Percentiles rank a stretch among this genome's conserved stretches.
These are phyloP conservation scores for Sebastes minor DNA, from an alignment of 2,797 vertebrate species.

Conservation along the genomic window DNA sequence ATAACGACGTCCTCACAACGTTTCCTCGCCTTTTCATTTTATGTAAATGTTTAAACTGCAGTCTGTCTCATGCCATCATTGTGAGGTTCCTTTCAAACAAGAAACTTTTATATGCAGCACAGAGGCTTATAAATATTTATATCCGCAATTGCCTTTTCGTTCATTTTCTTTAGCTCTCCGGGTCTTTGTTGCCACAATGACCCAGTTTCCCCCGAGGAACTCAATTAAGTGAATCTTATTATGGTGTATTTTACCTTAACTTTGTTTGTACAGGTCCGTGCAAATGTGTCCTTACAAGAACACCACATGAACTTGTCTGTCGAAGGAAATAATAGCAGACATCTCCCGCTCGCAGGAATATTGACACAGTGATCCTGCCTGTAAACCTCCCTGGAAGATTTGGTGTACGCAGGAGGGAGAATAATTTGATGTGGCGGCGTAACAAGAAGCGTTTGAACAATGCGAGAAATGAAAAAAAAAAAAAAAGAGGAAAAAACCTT, in stretches of 20 bases:
- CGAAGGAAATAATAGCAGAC: conserved; percentile 19
- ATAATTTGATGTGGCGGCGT: conserved; percentile 15
- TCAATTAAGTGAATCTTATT: conserved; percentile 28
- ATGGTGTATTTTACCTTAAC: not conserved
- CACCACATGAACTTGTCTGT: not conserved
- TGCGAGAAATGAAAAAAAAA: not conserved
- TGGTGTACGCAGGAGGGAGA: not conserved
- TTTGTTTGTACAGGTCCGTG: conserved; percentile 2
- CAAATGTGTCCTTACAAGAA: conserved; percentile 14
- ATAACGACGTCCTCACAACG: not conserved
- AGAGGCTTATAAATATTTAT: conserved; percentile 41
- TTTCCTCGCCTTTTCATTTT: not conserved
- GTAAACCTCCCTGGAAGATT: conserved; percentile 4
- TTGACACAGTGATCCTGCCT: not conserved
- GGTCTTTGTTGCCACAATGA: not conserved
- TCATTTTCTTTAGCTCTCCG: conserved; percentile 7
- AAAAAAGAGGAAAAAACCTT: not conserved
- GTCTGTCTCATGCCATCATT: conserved; percentile 16
- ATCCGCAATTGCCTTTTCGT: conserved; percentile 21
- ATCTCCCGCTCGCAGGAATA: not conserved
- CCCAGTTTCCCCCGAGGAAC: not conserved
- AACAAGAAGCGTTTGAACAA: conserved; percentile 31
- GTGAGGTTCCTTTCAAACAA: conserved; percentile 1
- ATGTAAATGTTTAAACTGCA: conserved; percentile 33
- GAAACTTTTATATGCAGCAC: conserved; percentile 33